Conservation (phyloP, 1,140 invertebrate species). For the Dendrolimus kikuchii region DNA sequence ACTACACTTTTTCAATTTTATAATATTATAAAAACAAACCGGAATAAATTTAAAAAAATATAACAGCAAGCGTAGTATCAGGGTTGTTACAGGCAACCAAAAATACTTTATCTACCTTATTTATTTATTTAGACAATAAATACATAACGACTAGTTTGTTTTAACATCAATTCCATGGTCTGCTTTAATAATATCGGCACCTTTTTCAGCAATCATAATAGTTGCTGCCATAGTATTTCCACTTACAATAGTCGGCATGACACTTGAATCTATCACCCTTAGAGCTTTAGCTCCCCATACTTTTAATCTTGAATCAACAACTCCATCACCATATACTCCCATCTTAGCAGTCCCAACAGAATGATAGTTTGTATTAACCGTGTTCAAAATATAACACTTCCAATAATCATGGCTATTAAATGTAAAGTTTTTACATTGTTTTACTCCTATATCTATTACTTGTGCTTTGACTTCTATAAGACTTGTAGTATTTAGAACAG, state of each 20-base stretch:
- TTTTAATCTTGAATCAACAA: conserved; percentile 70
- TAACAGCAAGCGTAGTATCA: too few relatives aligned
- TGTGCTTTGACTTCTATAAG: conserved; percentile 68
- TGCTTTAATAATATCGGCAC: conserved; percentile 77
- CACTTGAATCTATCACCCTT: conserved; percentile 46
- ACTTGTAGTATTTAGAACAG: conserved; percentile 67
- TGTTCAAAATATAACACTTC: conserved; percentile 62
- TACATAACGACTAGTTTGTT: too few relatives aligned
- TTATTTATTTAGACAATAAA: too few relatives aligned
- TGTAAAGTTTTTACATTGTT: conserved; percentile 69
- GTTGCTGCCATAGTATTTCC: conserved; percentile 47
- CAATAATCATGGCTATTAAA: conserved; percentile 79
- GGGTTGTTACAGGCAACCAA: too few relatives aligned
- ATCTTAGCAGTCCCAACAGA: conserved; percentile 74
- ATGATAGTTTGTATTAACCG: conserved; percentile 46
- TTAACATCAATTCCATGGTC: conserved; percentile 11
- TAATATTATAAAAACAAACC: too few relatives aligned
- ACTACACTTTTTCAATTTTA: too few relatives aligned
- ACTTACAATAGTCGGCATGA: conserved; percentile 43
- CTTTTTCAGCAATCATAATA: conserved; percentile 80
- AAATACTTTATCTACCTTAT: too few relatives aligned
- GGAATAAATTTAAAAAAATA: too few relatives aligned
- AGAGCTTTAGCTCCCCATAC: conserved; percentile 67
- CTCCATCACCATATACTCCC: conserved; percentile 72
- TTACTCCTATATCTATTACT: conserved; percentile 47